Conservation (phyloP, 1,140 invertebrate species). For the Drosophila ambigua region DNA sequence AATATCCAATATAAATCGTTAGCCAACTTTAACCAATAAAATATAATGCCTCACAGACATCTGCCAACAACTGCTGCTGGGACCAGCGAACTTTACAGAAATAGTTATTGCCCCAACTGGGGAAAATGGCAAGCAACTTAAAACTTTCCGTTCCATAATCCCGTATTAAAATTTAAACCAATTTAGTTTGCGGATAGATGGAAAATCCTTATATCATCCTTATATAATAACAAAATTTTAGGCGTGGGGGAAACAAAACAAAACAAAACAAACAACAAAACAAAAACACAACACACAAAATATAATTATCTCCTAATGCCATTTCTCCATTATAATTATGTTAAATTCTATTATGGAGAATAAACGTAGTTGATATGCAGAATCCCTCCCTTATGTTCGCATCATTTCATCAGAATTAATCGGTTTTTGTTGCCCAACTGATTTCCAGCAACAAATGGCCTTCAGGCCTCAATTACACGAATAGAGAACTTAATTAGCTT, state of each 20-base stretch:
- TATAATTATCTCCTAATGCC: constrained; percentile 28
- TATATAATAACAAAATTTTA: too few relatives aligned
- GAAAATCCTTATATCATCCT: not conserved
- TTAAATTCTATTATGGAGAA: not conserved
- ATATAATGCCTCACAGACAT: constrained; percentile 57
- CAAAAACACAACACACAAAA: not conserved
- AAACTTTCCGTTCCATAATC: too few relatives aligned
- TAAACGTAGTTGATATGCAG: not conserved
- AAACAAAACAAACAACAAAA: not conserved
- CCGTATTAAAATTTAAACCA: too few relatives aligned
- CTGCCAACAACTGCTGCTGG: constrained; percentile 20
- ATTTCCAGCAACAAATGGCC: constrained; percentile 36
- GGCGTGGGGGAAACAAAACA: too few relatives aligned
- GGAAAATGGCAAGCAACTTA: too few relatives aligned
- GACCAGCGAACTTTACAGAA: not conserved
- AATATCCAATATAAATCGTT: constrained; percentile 75
- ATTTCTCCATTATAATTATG: too few relatives aligned
- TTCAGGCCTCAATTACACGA: constrained; percentile 33
- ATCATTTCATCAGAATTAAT: constrained; percentile 14
- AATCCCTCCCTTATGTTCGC: not conserved
- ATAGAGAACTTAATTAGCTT: constrained; percentile 48
- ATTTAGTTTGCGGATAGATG: not conserved
- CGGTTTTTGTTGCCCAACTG: constrained; percentile 12
- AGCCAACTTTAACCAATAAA: constrained; percentile 69
- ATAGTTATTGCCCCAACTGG: not conserved